A percentile compares a stretch with the other conserved stretches of the same genome.
phyloP scores from a whole-genome alignment of 2,113 vertebrate genomes.

The Pandion haliaetus region DNA sequence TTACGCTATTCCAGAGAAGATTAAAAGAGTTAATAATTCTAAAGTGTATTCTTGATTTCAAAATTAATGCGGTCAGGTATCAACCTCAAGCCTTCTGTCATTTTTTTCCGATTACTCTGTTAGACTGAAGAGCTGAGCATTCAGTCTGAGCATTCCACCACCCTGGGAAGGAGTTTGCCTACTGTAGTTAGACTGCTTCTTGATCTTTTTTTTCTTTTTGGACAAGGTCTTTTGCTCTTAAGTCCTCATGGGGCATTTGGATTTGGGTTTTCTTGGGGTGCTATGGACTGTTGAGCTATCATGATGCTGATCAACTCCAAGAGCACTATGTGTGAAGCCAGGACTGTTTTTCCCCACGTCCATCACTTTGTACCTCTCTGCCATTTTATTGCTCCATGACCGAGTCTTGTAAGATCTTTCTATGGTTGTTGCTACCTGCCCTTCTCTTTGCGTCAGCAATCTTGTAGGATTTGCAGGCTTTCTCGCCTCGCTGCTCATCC shows the following conservation, averaged over 20 bases:
- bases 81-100: not conserved
- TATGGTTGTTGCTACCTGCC: not conserved
- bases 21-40: not conserved
- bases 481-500: not conserved
- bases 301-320: not conserved
- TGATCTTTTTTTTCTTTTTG: not conserved
- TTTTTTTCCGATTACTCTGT: not conserved
- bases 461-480: not conserved
- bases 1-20: not conserved
- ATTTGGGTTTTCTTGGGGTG: not conserved
- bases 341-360: not conserved
- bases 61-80: not conserved
- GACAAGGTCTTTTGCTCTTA: not conserved
- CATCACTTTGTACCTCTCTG: not conserved
- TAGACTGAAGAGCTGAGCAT: not conserved
- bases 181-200: not conserved
- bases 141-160: not conserved
- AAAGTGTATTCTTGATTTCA: not conserved
- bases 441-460: not conserved
- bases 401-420: not conserved
- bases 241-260: not conserved
- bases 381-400: not conserved
- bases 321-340: not conserved
- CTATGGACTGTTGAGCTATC: not conserved
- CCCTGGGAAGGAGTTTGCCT: not conserved